Conservation (phyloP, 2,888 invertebrate genomes). For the Agrotis clavis region DNA sequence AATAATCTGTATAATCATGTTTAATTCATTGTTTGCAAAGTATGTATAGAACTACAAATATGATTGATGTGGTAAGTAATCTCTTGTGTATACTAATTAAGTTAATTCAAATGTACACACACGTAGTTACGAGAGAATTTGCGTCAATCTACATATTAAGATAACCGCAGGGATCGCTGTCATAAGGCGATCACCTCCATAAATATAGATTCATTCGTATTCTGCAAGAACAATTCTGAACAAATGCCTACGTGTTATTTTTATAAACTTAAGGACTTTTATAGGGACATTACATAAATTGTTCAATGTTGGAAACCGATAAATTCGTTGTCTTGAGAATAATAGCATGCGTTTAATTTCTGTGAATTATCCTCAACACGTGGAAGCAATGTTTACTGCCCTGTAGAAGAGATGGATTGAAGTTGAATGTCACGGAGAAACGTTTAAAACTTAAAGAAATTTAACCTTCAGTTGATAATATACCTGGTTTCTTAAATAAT, state of each 20-base stretch:
- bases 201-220: conserved; percentile 71
- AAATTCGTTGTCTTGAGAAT: neutral
- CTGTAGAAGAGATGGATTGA: conserved; percentile 8
- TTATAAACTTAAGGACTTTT: conserved; percentile 42
- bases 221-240: conserved; percentile 50
- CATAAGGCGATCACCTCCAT: conserved; percentile 67
- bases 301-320: conserved; percentile 15
- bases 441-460: neutral
- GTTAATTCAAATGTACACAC: conserved; percentile 60
- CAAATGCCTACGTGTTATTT: conserved; percentile 43
- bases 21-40: conserved; percentile 20
- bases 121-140: conserved; percentile 66
- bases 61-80: conserved; percentile 34
- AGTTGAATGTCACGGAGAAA: conserved; percentile 36
- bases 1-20: conserved; percentile 2
- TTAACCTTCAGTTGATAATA: neutral
- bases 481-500: neutral
- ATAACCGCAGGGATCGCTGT: conserved; percentile 64
- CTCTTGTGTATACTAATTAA: conserved; percentile 55
- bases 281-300: conserved; percentile 41
- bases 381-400: conserved; percentile 10
- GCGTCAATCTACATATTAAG: conserved; percentile 67
- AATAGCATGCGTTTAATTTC: conserved; percentile 15
- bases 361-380: conserved; percentile 15
- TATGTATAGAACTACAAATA: conserved; percentile 41